phyloP scores from a whole-genome alignment of 2,888 invertebrate species.

The Leptinotarsa tumamoca region DNA sequence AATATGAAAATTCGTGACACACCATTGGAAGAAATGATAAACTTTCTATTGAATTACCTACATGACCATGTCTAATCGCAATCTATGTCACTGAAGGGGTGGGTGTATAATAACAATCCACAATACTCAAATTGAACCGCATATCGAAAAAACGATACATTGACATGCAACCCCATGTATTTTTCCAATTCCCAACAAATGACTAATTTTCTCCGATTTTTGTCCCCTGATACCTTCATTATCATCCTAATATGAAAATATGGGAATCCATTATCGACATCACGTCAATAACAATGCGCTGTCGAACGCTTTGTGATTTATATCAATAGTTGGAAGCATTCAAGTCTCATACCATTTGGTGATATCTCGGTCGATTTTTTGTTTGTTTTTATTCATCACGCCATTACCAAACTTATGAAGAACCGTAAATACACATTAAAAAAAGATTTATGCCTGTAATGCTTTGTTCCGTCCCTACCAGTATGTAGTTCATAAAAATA shows the following conservation, averaged over 20 bases:
- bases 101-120: not conserved
- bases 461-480: conserved; percentile 1
- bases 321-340: conserved; percentile 34
- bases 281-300: conserved; percentile 29
- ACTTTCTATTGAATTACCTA: too few relatives aligned
- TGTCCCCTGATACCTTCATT: not conserved
- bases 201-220: conserved; percentile 3
- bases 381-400: conserved; percentile 17
- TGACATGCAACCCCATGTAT: not conserved
- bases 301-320: conserved; percentile 34
- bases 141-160: not conserved
- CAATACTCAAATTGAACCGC: not conserved
- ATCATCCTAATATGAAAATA: conserved; percentile 14
- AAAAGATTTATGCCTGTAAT: conserved; percentile 17
- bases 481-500: not conserved
- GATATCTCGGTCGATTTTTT: conserved; percentile 31
- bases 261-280: conserved; percentile 19
- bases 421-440: conserved; percentile 4
- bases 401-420: conserved; percentile 2
- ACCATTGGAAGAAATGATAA: too few relatives aligned
- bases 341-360: conserved; percentile 32
- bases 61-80: too few relatives aligned
- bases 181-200: not conserved
- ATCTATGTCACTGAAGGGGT: too few relatives aligned
- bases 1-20: too few relatives aligned